Evolutionary conservation across 64 coral and sea anemone genomes (phyloP), one percentile per base, ranked within the genome.

Genomic region (Montipora cactus): DNA sequence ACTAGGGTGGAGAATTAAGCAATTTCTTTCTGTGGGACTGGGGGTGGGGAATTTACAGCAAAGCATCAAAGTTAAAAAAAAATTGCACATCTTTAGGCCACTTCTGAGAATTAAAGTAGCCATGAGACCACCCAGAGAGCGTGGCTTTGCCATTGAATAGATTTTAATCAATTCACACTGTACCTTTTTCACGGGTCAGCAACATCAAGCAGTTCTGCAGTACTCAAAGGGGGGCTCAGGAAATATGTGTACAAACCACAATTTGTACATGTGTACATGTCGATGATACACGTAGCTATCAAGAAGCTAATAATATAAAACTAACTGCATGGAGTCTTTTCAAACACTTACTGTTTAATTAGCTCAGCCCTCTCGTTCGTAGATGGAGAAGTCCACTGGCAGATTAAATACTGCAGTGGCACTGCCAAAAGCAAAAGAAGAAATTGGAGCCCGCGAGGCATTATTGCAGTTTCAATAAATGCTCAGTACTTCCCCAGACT

Each of bases 381-480:
- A 15, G 93, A 90, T 72, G 93, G 89, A n/a, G 88, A 70, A 78
- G 93, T 95, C 93, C 93, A 95, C 57, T 95, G 81, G 64, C 88
- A 90, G 37, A 95, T 95, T 28, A 95, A 95, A 84, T 81, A 95
- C 93, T 95, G 93, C 93, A 95, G 44, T 11, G 93, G 93, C 18
- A 95, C 93, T n/a, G 93, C 93, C 22, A 95, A 75, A 7, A 90
- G 72, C 49, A 95, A 81, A 46, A 95, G 58, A 4, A 90, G 47
- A 69, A 95, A 76, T 47, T 95, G 93, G 15, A 95, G 84, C 8
- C 69, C 88, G 76, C 93, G 87, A 70, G 87, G 93, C 49, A 89
- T 88, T 7, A 23, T 46, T 71, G 19, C 8, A 21, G 44, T 21
- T 74, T 44, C 49, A 15, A 47, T 20, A 15, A 15, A 47, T 20